phyloP scores from a whole-genome alignment of 2,888 invertebrate genomes.

The Aleiodes testaceus region DNA sequence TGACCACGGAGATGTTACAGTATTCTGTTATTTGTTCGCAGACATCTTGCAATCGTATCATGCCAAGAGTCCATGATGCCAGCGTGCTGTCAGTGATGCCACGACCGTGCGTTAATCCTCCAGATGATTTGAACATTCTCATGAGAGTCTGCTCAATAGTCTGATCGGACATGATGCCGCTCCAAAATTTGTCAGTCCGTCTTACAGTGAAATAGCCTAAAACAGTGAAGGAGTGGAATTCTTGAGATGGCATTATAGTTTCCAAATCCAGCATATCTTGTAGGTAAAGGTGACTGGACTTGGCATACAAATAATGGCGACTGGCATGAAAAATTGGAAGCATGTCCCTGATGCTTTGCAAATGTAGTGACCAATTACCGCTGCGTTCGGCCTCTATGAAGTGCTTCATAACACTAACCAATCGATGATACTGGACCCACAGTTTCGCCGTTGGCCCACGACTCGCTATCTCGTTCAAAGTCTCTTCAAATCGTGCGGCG shows the following conservation, averaged over 20 bases:
- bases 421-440: slow-evolving; percentile 44
- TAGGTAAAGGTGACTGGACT: slow-evolving; percentile 58
- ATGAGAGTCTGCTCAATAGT: too few relatives aligned
- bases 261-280: slow-evolving; percentile 56
- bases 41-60: too few relatives aligned
- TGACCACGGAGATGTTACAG: too few relatives aligned
- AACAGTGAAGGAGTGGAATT: too few relatives aligned
- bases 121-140: too few relatives aligned
- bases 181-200: too few relatives aligned
- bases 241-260: too few relatives aligned
- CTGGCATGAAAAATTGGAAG: slow-evolving; percentile 57
- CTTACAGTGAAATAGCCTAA: too few relatives aligned
- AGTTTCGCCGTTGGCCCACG: slow-evolving; percentile 5
- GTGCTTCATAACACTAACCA: not conserved
- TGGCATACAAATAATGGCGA: slow-evolving; percentile 61
- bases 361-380: slow-evolving; percentile 25
- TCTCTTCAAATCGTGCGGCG: not conserved
- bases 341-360: slow-evolving; percentile 46
- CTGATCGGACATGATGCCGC: too few relatives aligned
- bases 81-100: too few relatives aligned
- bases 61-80: not conserved
- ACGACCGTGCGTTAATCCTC: too few relatives aligned
- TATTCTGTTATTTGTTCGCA: too few relatives aligned
- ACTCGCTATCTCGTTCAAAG: not conserved
- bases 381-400: slow-evolving; percentile 21